Percentiles rank a stretch among this genome's conserved stretches.
Conservation (phyloP, 2,797 vertebrate species). For the Alexandromys oeconomus region DNA sequence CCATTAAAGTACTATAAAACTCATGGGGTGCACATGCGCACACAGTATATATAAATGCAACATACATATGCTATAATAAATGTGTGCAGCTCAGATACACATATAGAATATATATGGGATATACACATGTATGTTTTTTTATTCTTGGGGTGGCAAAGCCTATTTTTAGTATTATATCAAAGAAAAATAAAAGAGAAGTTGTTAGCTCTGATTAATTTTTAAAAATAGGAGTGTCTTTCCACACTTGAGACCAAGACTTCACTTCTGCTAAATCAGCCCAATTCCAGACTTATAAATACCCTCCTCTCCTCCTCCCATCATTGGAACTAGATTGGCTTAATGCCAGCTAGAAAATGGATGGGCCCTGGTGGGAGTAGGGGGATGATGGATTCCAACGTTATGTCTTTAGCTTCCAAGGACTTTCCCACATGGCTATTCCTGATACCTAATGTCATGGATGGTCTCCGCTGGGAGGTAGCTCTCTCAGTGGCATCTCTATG, state of each 20-base stretch:
- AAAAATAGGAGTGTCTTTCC: neutral
- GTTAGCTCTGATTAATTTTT: constrained; percentile 3
- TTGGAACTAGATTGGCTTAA: neutral
- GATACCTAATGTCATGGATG: neutral
- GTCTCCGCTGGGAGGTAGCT: neutral
- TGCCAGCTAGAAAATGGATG: neutral
- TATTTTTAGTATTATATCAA: neutral
- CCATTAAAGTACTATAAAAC: constrained; percentile 12
- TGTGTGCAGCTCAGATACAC: neutral
- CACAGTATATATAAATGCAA: neutral
- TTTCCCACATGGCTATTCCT: neutral
- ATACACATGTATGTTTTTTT: neutral
- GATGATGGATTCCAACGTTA: neutral
- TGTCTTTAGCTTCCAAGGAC: neutral
- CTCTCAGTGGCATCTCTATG: neutral
- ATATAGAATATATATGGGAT: neutral
- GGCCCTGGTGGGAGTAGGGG: too few species aligned
- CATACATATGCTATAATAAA: too few species aligned
- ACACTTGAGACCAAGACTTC: constrained; percentile 22
- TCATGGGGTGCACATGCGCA: neutral
- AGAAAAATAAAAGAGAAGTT: constrained; percentile 48
- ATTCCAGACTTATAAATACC: neutral
- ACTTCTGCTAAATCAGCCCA: constrained; percentile 28
- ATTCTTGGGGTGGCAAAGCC: neutral
- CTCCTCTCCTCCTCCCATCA: neutral